Conservation (phyloP, 2,113 vertebrate genomes). For the Scartelaos histophorus region DNA sequence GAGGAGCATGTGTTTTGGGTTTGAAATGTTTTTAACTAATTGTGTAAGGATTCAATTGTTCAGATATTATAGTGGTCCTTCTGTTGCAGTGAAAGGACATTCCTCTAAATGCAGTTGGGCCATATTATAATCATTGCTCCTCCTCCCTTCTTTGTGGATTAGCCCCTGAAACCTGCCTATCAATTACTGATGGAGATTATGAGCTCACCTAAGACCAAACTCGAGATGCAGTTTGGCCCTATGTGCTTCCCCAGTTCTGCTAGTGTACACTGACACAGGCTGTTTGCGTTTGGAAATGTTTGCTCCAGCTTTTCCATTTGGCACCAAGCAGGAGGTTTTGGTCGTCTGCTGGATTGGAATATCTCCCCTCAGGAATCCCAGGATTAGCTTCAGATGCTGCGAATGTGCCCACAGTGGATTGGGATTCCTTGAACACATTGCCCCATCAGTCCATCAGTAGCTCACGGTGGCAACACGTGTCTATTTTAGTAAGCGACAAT, state of each 20-base stretch:
- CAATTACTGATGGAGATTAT: constrained; percentile 56
- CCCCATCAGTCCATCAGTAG: constrained; percentile 47
- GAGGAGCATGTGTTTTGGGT: neutral
- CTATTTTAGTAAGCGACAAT: constrained; percentile 22
- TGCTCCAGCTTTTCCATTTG: constrained; percentile 60
- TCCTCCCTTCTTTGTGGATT: constrained; percentile 55
- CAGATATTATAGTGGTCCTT: neutral
- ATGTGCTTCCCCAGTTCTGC: neutral
- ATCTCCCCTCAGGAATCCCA: constrained; percentile 63
- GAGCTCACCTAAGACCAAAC: constrained; percentile 44
- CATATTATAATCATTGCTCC: constrained; percentile 57
- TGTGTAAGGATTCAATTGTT: neutral
- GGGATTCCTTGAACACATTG: constrained; percentile 41
- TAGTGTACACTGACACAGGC: neutral
- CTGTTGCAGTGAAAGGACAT: constrained; percentile 8
- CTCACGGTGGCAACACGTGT: constrained; percentile 23
- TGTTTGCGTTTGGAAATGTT: constrained; percentile 52
- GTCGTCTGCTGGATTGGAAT: constrained; percentile 65
- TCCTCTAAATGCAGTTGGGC: constrained; percentile 52
- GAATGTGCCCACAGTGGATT: constrained; percentile 33
- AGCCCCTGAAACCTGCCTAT: constrained; percentile 51
- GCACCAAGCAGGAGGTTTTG: constrained; percentile 46
- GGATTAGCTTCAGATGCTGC: constrained; percentile 57
- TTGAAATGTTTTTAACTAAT: neutral
- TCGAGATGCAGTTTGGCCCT: constrained; percentile 7